phyloP scores from a whole-genome alignment of 2,888 invertebrate species.

The Tiliacea aurago region DNA sequence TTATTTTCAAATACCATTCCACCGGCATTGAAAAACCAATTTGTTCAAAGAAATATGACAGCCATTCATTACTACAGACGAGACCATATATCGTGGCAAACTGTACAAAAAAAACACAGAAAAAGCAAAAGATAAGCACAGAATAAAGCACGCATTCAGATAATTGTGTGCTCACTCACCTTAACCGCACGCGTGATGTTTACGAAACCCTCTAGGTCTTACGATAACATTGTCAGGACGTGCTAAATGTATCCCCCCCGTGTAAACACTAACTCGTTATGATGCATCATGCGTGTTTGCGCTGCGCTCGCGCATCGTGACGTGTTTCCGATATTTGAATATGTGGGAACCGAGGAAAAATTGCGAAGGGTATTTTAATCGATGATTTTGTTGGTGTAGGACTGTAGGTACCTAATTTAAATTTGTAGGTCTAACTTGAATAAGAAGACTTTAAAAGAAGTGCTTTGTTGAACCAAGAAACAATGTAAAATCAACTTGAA shows the following conservation, averaged over 20 bases:
- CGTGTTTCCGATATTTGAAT: conserved; percentile 56
- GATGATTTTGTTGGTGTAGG: neutral
- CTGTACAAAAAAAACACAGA: conserved; percentile 19
- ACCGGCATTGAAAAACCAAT: conserved; percentile 6
- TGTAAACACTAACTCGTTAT: conserved; percentile 63
- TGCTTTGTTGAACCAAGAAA: neutral
- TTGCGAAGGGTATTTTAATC: conserved; percentile 10
- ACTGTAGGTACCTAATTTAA: neutral
- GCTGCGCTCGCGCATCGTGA: conserved; percentile 60
- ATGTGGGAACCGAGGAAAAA: conserved; percentile 50
- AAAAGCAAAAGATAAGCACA: conserved; percentile 24
- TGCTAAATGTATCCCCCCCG: conserved; percentile 68
- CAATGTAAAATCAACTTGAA: neutral
- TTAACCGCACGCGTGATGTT: conserved; percentile 63
- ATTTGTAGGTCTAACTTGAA: neutral
- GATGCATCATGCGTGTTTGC: conserved; percentile 63
- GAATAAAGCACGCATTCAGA: conserved; percentile 45
- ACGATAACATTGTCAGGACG: conserved; percentile 70
- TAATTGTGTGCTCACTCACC: conserved; percentile 56
- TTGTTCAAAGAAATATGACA: conserved; percentile 16
- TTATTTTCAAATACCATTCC: neutral
- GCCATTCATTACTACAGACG: conserved; percentile 26
- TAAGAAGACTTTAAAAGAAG: too few relatives aligned
- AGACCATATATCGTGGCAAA: conserved; percentile 42
- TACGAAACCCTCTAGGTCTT: conserved; percentile 64